phyloP scores from a whole-genome alignment of 2,113 vertebrate genomes.

The Epinephelus cyanopodus region DNA sequence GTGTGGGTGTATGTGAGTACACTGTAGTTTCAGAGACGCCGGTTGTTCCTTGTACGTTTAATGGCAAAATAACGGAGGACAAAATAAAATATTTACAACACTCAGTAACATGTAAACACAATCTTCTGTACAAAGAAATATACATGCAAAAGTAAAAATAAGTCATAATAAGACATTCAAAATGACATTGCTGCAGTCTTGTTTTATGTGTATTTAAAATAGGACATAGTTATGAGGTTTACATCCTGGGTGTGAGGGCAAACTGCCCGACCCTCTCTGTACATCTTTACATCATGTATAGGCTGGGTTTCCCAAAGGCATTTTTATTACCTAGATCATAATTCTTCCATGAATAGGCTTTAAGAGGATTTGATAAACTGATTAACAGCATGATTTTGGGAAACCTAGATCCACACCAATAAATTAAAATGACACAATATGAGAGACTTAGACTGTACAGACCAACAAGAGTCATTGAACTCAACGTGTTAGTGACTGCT shows the following conservation, averaged over 20 bases:
- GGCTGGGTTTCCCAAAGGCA: conserved; percentile 65
- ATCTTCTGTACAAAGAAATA: conserved; percentile 96
- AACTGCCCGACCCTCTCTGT: conserved; percentile 86
- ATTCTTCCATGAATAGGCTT: conserved; percentile 21
- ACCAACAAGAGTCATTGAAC: conserved; percentile 57
- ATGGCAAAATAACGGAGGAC: conserved; percentile 96
- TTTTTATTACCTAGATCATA: conserved; percentile 42
- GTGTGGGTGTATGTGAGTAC: neutral
- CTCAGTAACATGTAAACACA: conserved; percentile 91
- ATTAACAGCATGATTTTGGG: conserved; percentile 52
- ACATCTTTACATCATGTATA: conserved; percentile 90
- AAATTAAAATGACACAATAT: conserved; percentile 83
- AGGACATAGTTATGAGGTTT: conserved; percentile 87
- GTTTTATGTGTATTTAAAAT: conserved; percentile 85
- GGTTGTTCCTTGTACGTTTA: conserved; percentile 90
- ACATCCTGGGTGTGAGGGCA: conserved; percentile 86
- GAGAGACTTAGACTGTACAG: conserved; percentile 79
- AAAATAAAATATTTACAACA: conserved; percentile 98
- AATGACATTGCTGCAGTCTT: conserved; percentile 81
- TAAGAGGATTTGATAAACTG: conserved; percentile 35
- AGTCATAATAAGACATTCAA: conserved; percentile 87
- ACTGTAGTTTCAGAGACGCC: neutral
- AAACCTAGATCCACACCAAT: conserved; percentile 71
- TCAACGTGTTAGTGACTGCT: conserved; percentile 42
- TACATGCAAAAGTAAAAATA: conserved; percentile 97